Percentiles rank a stretch among this genome's conserved stretches.
These are phyloP conservation scores for Goniozus legneri DNA, from an alignment of 1,140 invertebrate genomes.

Conservation along the genomic window DNA sequence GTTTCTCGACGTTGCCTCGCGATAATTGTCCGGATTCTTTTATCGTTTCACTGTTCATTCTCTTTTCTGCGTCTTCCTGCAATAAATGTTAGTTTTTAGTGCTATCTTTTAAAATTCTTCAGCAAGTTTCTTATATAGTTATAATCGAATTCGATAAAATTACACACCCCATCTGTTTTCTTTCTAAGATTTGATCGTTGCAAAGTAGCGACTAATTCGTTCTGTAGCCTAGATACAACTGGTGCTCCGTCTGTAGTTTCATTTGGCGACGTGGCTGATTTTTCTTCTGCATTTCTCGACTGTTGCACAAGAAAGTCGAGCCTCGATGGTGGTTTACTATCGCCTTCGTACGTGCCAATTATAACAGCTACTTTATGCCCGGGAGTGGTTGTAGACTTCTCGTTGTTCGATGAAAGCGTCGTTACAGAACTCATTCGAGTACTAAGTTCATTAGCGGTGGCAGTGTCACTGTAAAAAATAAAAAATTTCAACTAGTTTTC, in stretches of 20 bases:
- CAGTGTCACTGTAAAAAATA: no score
- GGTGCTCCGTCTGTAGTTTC: conserved; percentile 37
- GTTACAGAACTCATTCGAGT: background rate
- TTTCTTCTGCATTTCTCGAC: conserved; percentile 30
- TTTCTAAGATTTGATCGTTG: conserved; percentile 69
- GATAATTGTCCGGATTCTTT: conserved; percentile 22
- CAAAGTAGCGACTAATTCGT: conserved; percentile 68
- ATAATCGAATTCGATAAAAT: conserved; percentile 1
- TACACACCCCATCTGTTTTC: conserved; percentile 66
- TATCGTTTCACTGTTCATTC: conserved; percentile 19
- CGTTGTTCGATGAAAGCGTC: background rate
- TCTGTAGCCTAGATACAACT: conserved; percentile 65
- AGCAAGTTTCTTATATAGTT: no score
- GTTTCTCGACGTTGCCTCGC: conserved; percentile 43
- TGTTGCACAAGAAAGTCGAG: conserved; percentile 63
- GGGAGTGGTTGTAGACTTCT: conserved; percentile 9
- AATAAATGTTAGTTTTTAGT: conserved; percentile 7
- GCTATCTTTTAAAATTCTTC: conserved; percentile 22
- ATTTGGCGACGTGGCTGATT: conserved; percentile 22
- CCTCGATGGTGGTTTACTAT: conserved; percentile 63
- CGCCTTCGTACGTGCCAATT: conserved; percentile 47
- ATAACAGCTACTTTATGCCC: conserved; percentile 48
- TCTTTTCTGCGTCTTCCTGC: conserved; percentile 18
- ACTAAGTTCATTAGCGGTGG: no score
- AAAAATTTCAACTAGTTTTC: no score